phyloP scores from a whole-genome alignment of 92 coral and sea anemone genomes.

The Diadumene lineata region DNA sequence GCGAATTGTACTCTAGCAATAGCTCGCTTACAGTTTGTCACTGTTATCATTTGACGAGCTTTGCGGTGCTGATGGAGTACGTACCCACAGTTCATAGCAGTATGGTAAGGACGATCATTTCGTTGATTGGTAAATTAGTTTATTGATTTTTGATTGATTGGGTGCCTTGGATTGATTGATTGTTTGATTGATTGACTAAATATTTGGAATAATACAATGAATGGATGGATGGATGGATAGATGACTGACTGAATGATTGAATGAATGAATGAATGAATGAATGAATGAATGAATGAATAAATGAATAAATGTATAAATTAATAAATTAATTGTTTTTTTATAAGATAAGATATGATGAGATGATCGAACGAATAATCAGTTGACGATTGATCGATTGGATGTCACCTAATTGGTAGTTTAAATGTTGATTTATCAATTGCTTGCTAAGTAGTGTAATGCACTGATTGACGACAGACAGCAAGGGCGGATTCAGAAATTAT shows the following conservation, averaged over 20 bases:
- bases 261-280: background rate
- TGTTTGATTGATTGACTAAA: too few relatives aligned
- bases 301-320: background rate
- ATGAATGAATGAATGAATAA: background rate
- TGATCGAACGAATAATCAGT: background rate
- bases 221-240: too few relatives aligned
- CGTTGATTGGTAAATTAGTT: too few relatives aligned
- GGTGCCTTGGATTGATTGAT: too few relatives aligned
- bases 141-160: too few relatives aligned
- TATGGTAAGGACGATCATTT: too few relatives aligned
- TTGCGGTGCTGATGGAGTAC: conserved; percentile 86
- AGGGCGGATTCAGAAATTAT: too few relatives aligned
- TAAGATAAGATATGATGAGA: too few relatives aligned
- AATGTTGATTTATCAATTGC: background rate
- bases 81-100: conserved; percentile 24
- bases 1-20: conserved; percentile 50
- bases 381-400: background rate
- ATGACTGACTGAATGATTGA: too few relatives aligned
- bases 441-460: background rate
- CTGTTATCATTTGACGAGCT: conserved; percentile 91
- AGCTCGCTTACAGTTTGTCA: conserved; percentile 71
- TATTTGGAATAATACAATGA: too few relatives aligned
- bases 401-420: background rate
- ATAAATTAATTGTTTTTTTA: too few relatives aligned
- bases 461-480: background rate